These are phyloP conservation scores for Microctonus brassicae DNA, from an alignment of 2,888 invertebrate genomes.

Conservation along the genomic window DNA sequence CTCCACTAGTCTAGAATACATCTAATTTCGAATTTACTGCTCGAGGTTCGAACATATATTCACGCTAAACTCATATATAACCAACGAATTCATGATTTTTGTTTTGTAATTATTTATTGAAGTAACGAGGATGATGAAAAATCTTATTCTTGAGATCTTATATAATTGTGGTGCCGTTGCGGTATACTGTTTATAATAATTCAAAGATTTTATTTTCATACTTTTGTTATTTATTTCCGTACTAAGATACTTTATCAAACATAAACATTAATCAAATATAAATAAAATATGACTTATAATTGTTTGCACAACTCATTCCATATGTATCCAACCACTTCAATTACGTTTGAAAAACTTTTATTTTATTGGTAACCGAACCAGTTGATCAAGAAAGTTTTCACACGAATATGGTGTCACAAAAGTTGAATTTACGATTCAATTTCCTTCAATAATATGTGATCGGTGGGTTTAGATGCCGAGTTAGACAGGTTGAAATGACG, in stretches of 20 bases:
- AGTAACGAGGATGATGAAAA: neutral
- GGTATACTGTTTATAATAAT: too few relatives aligned
- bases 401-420: neutral
- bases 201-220: too few relatives aligned
- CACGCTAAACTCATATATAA: neutral
- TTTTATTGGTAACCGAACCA: neutral
- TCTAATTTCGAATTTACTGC: neutral
- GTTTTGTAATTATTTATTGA: neutral
- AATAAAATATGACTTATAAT: neutral
- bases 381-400: neutral
- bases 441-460: slow-evolving; percentile 2
- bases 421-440: neutral
- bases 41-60: neutral
- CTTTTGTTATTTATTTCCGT: neutral
- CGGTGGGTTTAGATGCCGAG: neutral
- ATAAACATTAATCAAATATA: neutral
- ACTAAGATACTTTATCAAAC: neutral
- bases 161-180: too few relatives aligned
- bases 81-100: neutral
- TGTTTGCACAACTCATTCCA: neutral
- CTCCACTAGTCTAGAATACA: neutral
- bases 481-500: neutral
- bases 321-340: neutral
- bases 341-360: neutral
- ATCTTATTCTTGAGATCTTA: too few relatives aligned